Evolutionary conservation across 2,797 vertebrate species (phyloP).

Genomic region (Orestias chungarensis): DNA sequence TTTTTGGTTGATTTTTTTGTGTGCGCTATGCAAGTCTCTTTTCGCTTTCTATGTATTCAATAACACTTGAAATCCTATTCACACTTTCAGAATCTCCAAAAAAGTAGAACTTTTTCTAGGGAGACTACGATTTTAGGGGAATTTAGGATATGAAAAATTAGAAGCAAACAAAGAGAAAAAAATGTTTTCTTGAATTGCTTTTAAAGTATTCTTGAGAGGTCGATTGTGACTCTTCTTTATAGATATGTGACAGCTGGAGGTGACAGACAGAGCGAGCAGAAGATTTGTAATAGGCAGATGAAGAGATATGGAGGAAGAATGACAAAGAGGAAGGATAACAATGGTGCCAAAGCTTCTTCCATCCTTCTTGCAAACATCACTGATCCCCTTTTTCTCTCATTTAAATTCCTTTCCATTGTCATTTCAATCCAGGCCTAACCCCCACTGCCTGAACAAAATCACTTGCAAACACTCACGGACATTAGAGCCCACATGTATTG

Average conservation of each 20-base stretch:
- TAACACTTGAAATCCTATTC: no score
- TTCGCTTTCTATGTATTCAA: no score
- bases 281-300: conserved; percentile 69
- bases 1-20: no score
- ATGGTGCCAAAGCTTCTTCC: conserved; percentile 69
- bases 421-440: conserved; percentile 65
- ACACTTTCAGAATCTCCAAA: no score
- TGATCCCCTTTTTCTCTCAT: conserved; percentile 70
- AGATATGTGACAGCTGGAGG: conserved; percentile 42
- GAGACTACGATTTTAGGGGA: no score
- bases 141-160: neutral
- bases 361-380: conserved; percentile 71
- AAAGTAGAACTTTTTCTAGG: no score
- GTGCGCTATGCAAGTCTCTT: no score
- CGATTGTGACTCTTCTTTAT: conserved; percentile 29
- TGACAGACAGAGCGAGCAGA: conserved; percentile 30
- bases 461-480: conserved; percentile 48
- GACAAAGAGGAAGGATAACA: conserved; percentile 71
- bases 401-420: conserved; percentile 75
- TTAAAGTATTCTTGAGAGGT: conserved; percentile 39
- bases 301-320: conserved; percentile 65
- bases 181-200: conserved; percentile 34
- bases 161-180: conserved; percentile 2
- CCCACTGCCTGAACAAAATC: conserved; percentile 45
- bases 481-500: conserved; percentile 49